These are phyloP conservation scores for Anguilla anguilla DNA, from an alignment of 2,797 vertebrate genomes.

Conservation along the genomic window DNA sequence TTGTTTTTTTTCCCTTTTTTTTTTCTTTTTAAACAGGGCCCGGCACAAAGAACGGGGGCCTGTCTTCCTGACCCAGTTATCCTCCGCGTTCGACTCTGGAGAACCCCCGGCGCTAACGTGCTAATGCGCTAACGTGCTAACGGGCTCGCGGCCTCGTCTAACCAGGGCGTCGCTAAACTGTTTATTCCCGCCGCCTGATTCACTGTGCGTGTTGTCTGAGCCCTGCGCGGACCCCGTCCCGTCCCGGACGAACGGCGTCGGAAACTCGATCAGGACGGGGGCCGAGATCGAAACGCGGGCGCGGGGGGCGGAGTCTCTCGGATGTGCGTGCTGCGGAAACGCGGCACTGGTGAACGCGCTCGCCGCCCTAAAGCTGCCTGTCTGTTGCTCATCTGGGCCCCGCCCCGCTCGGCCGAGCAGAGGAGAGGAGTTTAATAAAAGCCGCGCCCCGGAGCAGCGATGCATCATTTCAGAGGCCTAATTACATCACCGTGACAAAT, in stretches of 20 bases:
- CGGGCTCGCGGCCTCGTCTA: conserved; percentile 63
- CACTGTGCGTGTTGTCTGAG: conserved; percentile 75
- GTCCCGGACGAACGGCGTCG: conserved; percentile 62
- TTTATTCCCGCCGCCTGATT: conserved; percentile 74
- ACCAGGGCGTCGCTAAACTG: conserved; percentile 71
- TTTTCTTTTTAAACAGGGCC: not conserved
- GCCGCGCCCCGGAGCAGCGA: conserved; percentile 82
- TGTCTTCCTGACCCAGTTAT: conserved; percentile 72
- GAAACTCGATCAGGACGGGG: conserved; percentile 74
- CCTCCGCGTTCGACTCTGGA: conserved; percentile 79
- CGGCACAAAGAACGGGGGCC: not conserved
- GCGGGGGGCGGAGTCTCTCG: conserved; percentile 42
- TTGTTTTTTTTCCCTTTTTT: conserved; percentile 45
- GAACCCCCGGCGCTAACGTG: conserved; percentile 57
- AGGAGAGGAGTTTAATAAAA: conserved; percentile 88
- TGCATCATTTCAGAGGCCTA: conserved; percentile 86
- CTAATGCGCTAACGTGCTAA: not conserved
- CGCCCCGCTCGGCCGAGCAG: conserved; percentile 85
- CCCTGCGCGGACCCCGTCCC: conserved; percentile 69
- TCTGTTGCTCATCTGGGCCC: conserved; percentile 84
- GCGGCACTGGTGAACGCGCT: conserved; percentile 80
- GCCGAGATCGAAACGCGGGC: conserved; percentile 71
- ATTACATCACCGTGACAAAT: conserved; percentile 89
- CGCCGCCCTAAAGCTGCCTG: conserved; percentile 80
- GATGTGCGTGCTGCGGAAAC: conserved; percentile 66